Conservation (phyloP, 2,888 invertebrate species). For the Pinctada fucata region DNA sequence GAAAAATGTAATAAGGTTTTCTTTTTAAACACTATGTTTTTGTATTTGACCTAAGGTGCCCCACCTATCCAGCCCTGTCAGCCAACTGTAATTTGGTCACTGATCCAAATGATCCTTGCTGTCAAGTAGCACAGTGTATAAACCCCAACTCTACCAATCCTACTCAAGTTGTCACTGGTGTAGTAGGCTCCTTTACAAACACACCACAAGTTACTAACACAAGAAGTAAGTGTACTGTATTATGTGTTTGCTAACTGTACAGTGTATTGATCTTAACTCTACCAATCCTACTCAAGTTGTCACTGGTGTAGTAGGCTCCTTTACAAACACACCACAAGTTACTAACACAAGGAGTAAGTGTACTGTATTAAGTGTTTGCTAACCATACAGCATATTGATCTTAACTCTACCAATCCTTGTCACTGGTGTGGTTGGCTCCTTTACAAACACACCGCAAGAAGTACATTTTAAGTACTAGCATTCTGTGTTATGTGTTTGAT, state of each 20-base stretch:
- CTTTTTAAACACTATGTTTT: too few relatives aligned
- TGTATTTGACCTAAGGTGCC: slow-evolving; percentile 44
- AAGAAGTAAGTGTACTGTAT: slow-evolving; percentile 43
- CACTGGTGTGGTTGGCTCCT: slow-evolving; percentile 40
- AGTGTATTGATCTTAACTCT: neutral
- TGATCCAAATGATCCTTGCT: slow-evolving; percentile 59
- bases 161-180: slow-evolving; percentile 49
- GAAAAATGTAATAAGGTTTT: too few relatives aligned
- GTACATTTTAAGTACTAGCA: too few relatives aligned
- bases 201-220: slow-evolving; percentile 28
- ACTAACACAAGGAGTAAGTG: slow-evolving; percentile 45
- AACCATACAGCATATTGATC: too few relatives aligned
- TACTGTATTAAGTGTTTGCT: too few relatives aligned
- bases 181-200: slow-evolving; percentile 53
- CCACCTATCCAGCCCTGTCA: slow-evolving; percentile 50
- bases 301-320: slow-evolving; percentile 42
- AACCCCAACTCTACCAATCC: slow-evolving; percentile 50
- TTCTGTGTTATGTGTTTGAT: too few relatives aligned
- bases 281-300: too few relatives aligned
- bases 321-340: slow-evolving; percentile 43
- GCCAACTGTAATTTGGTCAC: slow-evolving; percentile 54
- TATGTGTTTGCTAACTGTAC: neutral
- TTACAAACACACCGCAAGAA: neutral
- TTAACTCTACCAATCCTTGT: too few relatives aligned
- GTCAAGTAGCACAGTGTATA: slow-evolving; percentile 55